Evolutionary conservation across 1,140 invertebrate genomes (phyloP).

Genomic region (Aradophagus sp.): DNA sequence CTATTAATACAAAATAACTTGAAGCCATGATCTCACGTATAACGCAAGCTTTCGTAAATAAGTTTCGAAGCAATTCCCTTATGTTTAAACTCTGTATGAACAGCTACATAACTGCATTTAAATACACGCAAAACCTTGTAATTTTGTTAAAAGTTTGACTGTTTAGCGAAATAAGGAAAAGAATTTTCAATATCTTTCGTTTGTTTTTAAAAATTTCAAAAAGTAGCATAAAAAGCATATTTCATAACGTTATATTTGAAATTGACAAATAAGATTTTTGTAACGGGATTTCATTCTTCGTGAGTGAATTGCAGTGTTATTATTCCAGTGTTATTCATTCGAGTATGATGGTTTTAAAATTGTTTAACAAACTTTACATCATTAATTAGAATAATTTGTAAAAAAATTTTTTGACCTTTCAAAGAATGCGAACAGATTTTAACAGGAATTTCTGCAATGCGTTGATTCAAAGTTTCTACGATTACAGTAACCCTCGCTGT

Average conservation of each 20-base stretch:
- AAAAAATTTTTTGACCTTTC: slow-evolving; percentile 56
- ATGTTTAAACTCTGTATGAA: slow-evolving; percentile 61
- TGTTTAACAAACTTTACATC: too few species aligned
- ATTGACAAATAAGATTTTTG: too few species aligned
- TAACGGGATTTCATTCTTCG: too few species aligned
- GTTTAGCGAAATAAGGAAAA: slow-evolving; percentile 63
- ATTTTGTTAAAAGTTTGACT: slow-evolving; percentile 66
- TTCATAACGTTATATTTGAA: too few species aligned
- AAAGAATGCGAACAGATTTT: slow-evolving; percentile 62
- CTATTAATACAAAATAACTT: slow-evolving; percentile 70
- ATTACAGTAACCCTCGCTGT: slow-evolving; percentile 68
- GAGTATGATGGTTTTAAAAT: too few species aligned
- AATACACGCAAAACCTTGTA: slow-evolving; percentile 68
- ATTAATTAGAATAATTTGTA: too few species aligned
- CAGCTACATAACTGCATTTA: slow-evolving; percentile 70
- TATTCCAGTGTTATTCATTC: too few species aligned
- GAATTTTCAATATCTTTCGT: slow-evolving; percentile 67
- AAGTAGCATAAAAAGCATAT: too few species aligned
- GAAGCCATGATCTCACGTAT: slow-evolving; percentile 68
- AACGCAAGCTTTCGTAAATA: slow-evolving; percentile 65
- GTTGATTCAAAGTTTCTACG: slow-evolving; percentile 65
- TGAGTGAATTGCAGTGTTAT: too few species aligned
- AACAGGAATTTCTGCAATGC: slow-evolving; percentile 69
- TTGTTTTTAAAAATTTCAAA: slow-evolving; percentile 16
- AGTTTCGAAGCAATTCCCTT: slow-evolving; percentile 66